Evolutionary conservation across 2,797 vertebrate genomes (phyloP).

Genomic region (Ptychobarbus kaznakovi): DNA sequence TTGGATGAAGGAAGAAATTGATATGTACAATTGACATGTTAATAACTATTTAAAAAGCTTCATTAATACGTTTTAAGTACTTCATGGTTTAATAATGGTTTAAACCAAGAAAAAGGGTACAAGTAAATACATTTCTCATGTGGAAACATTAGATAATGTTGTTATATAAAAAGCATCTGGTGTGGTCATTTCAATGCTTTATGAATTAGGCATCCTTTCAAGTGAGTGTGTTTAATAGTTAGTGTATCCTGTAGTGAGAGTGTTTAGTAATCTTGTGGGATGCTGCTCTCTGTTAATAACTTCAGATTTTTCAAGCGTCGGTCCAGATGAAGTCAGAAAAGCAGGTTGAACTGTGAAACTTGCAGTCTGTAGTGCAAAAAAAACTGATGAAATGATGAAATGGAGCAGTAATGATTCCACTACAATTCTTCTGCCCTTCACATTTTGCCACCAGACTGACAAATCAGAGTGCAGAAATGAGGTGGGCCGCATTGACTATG

Average conservation of each 20-base stretch:
- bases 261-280: not conserved
- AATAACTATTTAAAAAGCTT: not conserved
- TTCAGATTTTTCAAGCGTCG: constrained; percentile 1
- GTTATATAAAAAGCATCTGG: not conserved
- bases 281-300: not conserved
- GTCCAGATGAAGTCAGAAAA: not conserved
- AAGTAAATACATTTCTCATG: not conserved
- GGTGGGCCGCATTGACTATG: constrained; percentile 37
- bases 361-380: not conserved
- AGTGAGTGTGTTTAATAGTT: not conserved
- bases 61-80: not conserved
- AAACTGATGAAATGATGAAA: constrained; percentile 40
- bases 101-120: not conserved
- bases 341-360: constrained; percentile 25
- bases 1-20: not conserved
- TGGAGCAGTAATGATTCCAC: constrained; percentile 46
- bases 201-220: not conserved
- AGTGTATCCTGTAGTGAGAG: not conserved
- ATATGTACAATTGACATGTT: not conserved
- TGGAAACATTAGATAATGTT: not conserved
- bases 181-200: not conserved
- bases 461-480: constrained; percentile 24
- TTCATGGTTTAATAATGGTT: not conserved
- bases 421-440: constrained; percentile 43
- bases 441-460: constrained; percentile 41